These are phyloP conservation scores for Orthosia gracilis DNA, from an alignment of 2,888 invertebrate genomes.

Conservation along the genomic window DNA sequence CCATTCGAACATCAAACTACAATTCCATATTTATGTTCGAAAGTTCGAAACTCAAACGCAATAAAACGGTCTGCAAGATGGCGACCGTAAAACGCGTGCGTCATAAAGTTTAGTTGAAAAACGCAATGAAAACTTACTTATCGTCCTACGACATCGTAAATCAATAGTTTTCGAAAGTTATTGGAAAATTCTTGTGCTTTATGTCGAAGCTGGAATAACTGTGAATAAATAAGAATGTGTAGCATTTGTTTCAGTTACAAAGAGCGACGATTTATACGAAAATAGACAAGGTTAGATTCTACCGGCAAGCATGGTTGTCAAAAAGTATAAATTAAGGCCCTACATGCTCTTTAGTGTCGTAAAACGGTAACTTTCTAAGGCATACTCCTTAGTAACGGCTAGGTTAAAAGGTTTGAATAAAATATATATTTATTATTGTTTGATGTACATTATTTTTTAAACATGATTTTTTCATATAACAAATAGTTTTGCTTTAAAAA, in stretches of 20 bases:
- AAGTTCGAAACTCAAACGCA: slow-evolving; percentile 56
- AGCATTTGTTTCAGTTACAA: slow-evolving; percentile 3
- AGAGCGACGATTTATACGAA: not conserved
- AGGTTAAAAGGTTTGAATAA: too few species aligned
- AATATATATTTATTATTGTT: too few species aligned
- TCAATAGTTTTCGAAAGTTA: slow-evolving; percentile 61
- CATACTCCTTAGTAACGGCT: too few species aligned
- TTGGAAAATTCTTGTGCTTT: slow-evolving; percentile 27
- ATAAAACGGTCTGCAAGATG: slow-evolving; percentile 59
- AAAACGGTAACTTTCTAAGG: too few species aligned
- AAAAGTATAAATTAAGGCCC: too few species aligned
- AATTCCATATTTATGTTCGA: slow-evolving; percentile 49
- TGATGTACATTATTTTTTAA: too few species aligned
- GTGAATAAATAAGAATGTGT: slow-evolving; percentile 16
- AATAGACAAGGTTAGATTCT: not conserved
- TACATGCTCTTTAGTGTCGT: too few species aligned
- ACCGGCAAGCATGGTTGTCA: not conserved
- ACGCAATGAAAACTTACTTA: slow-evolving; percentile 64
- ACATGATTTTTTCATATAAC: too few species aligned
- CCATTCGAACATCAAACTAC: slow-evolving; percentile 32
- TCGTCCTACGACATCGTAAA: slow-evolving; percentile 56
- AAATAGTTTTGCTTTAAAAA: too few species aligned
- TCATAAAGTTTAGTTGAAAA: slow-evolving; percentile 65
- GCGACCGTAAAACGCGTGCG: slow-evolving; percentile 48
- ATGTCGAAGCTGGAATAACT: slow-evolving; percentile 13